Percentiles rank a stretch among this genome's conserved stretches.
phyloP scores from a whole-genome alignment of 2,797 vertebrate genomes.

The Mastacembelus armatus region DNA sequence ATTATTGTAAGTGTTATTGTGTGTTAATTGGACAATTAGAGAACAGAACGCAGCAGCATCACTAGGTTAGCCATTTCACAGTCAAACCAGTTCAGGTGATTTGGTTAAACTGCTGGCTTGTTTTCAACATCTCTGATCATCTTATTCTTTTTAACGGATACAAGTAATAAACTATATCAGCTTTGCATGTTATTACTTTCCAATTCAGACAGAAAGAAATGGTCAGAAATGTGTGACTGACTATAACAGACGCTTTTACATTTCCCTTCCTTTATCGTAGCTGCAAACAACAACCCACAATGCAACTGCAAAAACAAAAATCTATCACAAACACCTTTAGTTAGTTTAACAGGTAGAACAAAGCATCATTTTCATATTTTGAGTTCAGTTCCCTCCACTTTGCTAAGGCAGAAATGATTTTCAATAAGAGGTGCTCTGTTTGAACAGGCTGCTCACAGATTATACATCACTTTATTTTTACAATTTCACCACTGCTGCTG shows the following conservation, averaged over 20 bases:
- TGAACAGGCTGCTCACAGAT: slow-evolving; percentile 25
- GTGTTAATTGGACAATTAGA: too few species aligned
- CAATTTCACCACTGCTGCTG: slow-evolving; percentile 49
- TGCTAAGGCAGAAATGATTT: slow-evolving; percentile 19
- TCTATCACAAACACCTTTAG: background rate
- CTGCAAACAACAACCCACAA: background rate
- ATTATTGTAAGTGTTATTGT: too few species aligned
- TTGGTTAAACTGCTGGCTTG: background rate
- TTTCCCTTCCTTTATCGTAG: background rate
- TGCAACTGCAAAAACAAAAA: background rate
- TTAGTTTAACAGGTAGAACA: background rate
- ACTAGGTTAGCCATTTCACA: background rate
- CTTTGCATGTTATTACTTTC: background rate
- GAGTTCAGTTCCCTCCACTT: background rate
- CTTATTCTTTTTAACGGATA: too few species aligned
- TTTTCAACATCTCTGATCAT: background rate
- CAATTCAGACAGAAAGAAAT: background rate
- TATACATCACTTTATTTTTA: slow-evolving; percentile 58
- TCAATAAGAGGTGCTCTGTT: slow-evolving; percentile 22
- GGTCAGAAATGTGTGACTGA: background rate
- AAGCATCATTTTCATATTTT: slow-evolving; percentile 8
- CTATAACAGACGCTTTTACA: slow-evolving; percentile 10
- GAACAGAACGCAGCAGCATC: too few species aligned
- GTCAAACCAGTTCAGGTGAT: background rate
- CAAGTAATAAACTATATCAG: background rate